Percentiles rank a stretch among this genome's conserved stretches.
These are phyloP conservation scores for Anguilla marmorata DNA, from an alignment of 2,797 vertebrate genomes.

Conservation along the genomic window DNA sequence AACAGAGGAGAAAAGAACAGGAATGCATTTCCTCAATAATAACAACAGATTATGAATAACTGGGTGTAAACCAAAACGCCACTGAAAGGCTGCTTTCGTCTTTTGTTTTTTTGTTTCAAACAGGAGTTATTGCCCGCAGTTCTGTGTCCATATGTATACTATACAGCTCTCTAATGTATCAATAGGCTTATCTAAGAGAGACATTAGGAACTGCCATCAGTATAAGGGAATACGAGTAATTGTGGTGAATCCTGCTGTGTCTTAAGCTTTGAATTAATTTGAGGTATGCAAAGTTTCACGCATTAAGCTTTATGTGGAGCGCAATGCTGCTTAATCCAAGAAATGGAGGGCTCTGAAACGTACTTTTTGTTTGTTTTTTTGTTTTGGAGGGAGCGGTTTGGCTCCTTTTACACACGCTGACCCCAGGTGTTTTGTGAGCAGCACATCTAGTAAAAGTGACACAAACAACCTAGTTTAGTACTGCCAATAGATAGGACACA, in stretches of 20 bases:
- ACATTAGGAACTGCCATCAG: not conserved
- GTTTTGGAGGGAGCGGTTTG: not conserved
- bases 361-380: not conserved
- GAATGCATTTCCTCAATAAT: not conserved
- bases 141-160: not conserved
- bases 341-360: not conserved
- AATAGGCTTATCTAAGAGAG: not conserved
- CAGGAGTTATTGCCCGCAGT: not conserved
- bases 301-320: not conserved
- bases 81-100: not conserved
- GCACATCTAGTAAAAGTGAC: not conserved
- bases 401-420: not conserved
- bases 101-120: not conserved
- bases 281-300: not conserved
- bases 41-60: not conserved
- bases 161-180: not conserved
- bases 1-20: constrained; percentile 10
- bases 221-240: not conserved
- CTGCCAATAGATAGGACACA: not conserved
- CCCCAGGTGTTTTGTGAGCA: not conserved
- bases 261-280: not conserved
- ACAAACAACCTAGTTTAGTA: not conserved
- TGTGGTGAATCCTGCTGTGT: not conserved
- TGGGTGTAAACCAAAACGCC: not conserved
- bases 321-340: not conserved